Conservation (phyloP, 2,797 vertebrate species). For the Yasuhikotakia modesta region DNA sequence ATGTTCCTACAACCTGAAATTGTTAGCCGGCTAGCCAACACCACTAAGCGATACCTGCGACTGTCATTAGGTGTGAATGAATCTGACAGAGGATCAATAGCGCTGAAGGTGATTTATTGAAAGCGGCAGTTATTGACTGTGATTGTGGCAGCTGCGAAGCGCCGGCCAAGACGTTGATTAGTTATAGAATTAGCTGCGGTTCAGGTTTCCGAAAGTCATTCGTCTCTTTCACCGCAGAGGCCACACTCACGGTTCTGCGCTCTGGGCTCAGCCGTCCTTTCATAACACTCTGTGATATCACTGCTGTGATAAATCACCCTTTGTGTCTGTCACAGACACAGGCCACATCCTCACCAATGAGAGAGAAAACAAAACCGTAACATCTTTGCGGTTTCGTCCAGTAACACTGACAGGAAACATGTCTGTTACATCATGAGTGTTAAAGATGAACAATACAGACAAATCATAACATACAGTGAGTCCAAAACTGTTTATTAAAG, state of each 20-base stretch:
- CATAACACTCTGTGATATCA: background rate
- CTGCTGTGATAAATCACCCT: slow-evolving; percentile 10
- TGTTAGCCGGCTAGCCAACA: no score
- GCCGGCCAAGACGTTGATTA: slow-evolving; percentile 28
- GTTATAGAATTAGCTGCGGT: slow-evolving; percentile 41
- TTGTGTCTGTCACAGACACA: background rate
- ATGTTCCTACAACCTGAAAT: no score
- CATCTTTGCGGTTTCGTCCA: background rate
- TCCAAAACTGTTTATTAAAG: no score
- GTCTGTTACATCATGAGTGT: no score
- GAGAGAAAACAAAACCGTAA: background rate
- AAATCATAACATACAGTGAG: background rate
- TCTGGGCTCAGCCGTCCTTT: background rate
- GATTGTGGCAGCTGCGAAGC: slow-evolving; percentile 29
- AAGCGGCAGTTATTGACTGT: slow-evolving; percentile 8
- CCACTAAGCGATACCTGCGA: background rate
- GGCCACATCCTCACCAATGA: background rate
- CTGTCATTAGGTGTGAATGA: slow-evolving; percentile 18
- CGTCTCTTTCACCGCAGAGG: slow-evolving; percentile 1
- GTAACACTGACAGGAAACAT: no score
- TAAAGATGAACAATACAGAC: background rate
- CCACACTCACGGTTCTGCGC: slow-evolving; percentile 3
- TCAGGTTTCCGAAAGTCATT: slow-evolving; percentile 20
- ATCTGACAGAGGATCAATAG: slow-evolving; percentile 24
- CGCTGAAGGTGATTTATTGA: slow-evolving; percentile 21